Base-by-base conservation (phyloP, 2,888 invertebrate species). In the Rutpela maculata region DNA sequence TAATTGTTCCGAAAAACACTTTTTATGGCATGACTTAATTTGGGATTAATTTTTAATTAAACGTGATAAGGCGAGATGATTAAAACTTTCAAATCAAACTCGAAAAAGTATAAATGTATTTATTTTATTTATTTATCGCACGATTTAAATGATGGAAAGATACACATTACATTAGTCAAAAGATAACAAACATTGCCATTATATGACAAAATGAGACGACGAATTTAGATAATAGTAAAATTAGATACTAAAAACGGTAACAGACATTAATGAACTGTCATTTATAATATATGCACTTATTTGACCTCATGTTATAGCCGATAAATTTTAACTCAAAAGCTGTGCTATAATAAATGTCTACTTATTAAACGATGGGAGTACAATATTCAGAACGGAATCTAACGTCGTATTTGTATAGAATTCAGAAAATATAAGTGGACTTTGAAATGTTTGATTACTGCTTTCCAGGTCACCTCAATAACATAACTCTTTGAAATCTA, bases 51-150 rank as follows among this genome's bases (percentile, higher is more conserved):
- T 5, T 15, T 50, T 7, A 43, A 50, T 50, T 50, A 15, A 15
- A 50, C 6, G 4, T 4, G 43, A 43, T 43, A 12, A 43, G 12
- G 12, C 1, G 43, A 43, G 12, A 43, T 43, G 43, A 50, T 50
- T 50, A 50, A 50, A 50, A 50, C 12, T 50, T n/a, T 50, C 12
- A 50, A 50, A 50, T 50, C 50, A 15, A n/a, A 50, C 50, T n/a
- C 5, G 50, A 50, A 4, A 50, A n/a, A 50, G 15, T n/a, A n/a
- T 50, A 50, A n/a, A n/a, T 7, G n/a, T 5, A 50, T 43, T 43
- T 43, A 43, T 43, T 50, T 50, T 50, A n/a, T 50, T n/a, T 50
- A 50, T n/a, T 50, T 50, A 50, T n/a, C 50, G n/a, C n/a, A 12
- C n/a, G 3, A 50, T 50, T 50, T 6, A 15, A 50, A 50, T 50